Conservation (phyloP, 2,888 invertebrate genomes). For the Apamea monoglypha region DNA sequence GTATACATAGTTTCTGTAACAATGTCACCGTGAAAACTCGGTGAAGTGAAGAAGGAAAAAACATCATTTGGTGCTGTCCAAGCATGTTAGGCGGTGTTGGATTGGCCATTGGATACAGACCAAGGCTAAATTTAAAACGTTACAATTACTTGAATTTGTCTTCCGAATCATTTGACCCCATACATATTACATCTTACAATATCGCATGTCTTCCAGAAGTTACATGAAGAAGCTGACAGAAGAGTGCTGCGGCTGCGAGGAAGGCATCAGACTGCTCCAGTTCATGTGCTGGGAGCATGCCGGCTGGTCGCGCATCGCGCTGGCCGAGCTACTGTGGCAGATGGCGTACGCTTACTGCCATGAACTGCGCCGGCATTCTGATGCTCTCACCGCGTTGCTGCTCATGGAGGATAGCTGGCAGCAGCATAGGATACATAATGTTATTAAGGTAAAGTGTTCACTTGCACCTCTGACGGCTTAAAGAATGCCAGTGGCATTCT, state of each 20-base stretch:
- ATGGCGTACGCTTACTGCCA: slow-evolving; percentile 97
- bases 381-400: slow-evolving; percentile 96
- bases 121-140: neutral
- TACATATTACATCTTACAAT: slow-evolving; percentile 1
- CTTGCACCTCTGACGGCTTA: neutral
- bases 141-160: neutral
- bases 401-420: slow-evolving; percentile 99
- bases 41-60: neutral
- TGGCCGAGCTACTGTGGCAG: slow-evolving; percentile 98
- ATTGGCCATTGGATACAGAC: neutral
- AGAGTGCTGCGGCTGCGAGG: slow-evolving; percentile 97
- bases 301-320: slow-evolving; percentile 96
- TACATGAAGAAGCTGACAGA: slow-evolving; percentile 99
- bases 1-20: neutral
- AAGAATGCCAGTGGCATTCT: no score
- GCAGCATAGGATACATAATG: slow-evolving; percentile 97
- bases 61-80: neutral
- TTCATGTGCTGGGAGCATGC: slow-evolving; percentile 99
- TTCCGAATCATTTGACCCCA: neutral
- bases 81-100: neutral
- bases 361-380: slow-evolving; percentile 97
- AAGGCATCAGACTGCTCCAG: slow-evolving; percentile 96
- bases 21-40: neutral
- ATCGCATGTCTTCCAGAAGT: slow-evolving; percentile 70
- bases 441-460: slow-evolving; percentile 92